These are phyloP conservation scores for Polypedilum vanderplanki DNA, from an alignment of 1,140 invertebrate species.

Conservation along the genomic window DNA sequence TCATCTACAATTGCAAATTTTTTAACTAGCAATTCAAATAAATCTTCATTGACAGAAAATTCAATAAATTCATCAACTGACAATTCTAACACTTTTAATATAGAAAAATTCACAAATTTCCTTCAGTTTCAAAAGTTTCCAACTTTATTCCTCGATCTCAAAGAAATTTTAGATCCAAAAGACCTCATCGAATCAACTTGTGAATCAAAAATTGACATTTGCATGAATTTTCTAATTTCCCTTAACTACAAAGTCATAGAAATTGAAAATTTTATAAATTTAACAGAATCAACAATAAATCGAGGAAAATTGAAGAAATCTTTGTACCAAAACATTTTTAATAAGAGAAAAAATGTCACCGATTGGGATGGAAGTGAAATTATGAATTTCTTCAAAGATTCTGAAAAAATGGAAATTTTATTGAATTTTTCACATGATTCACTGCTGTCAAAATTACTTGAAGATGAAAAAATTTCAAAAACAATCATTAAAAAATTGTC, in stretches of 20 bases:
- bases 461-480: slow-evolving; percentile 17
- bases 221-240: not conserved
- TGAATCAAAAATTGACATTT: not conserved
- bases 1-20: no score
- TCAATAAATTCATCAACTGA: no score
- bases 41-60: no score
- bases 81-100: not conserved
- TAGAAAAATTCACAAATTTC: not conserved
- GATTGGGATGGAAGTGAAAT: not conserved
- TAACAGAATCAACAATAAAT: not conserved
- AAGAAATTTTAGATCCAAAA: not conserved
- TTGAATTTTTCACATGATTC: not conserved
- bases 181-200: not conserved
- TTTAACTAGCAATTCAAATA: no score
- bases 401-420: not conserved
- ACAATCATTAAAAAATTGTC: not conserved
- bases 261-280: not conserved
- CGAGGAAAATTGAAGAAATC: not conserved
- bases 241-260: not conserved
- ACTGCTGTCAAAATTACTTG: not conserved
- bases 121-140: not conserved
- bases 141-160: not conserved
- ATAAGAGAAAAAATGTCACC: not conserved
- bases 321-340: not conserved
- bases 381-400: slow-evolving; percentile 3